phyloP scores from a whole-genome alignment of 1,140 invertebrate species.

The Drosophila sturtevanti region DNA sequence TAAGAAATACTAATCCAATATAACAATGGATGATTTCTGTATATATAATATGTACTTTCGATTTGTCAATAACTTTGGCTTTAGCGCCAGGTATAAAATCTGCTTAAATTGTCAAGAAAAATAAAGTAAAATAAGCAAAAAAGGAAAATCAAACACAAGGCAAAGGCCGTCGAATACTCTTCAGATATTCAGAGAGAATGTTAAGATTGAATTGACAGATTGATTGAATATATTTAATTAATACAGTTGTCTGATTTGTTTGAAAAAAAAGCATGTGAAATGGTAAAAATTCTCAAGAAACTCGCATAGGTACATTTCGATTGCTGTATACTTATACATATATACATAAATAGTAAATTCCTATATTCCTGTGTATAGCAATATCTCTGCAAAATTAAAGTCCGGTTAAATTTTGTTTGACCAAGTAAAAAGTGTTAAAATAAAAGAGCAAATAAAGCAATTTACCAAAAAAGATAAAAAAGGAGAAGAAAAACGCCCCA shows the following conservation, averaged over 20 bases:
- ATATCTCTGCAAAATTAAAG: background rate
- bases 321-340: too few species aligned
- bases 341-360: too few species aligned
- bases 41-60: background rate
- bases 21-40: too few species aligned
- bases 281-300: too few species aligned
- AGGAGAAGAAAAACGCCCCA: background rate
- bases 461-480: background rate
- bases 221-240: too few species aligned
- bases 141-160: background rate
- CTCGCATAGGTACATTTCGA: too few species aligned
- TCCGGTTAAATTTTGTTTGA: background rate
- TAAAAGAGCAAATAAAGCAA: conserved; percentile 2
- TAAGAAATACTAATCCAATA: too few species aligned
- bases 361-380: conserved; percentile 15
- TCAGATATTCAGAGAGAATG: too few species aligned
- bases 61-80: background rate
- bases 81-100: conserved; percentile 1
- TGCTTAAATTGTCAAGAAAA: background rate
- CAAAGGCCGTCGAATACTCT: background rate
- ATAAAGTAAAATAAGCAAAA: background rate
- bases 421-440: background rate
- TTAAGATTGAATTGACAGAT: too few species aligned
- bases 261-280: too few species aligned
- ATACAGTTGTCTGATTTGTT: too few species aligned